Evolutionary conservation across 2,113 vertebrate genomes (phyloP).

Genomic region (Nothoprocta pentlandii): DNA sequence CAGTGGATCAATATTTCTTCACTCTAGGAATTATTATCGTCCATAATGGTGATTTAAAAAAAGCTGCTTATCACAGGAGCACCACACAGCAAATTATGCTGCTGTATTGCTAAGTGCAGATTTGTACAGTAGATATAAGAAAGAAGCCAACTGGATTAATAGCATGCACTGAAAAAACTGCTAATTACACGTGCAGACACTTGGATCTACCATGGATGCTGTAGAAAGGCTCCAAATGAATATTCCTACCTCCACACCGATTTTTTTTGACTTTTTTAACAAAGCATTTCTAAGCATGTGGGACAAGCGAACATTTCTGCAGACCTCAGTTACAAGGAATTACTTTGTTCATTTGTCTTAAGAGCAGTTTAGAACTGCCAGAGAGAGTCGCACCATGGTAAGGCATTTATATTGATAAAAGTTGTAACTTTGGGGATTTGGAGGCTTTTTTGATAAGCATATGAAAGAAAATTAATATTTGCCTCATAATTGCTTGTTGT

Average conservation of each 20-base stretch:
- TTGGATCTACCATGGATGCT: neutral
- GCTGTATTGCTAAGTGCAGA: slow-evolving; percentile 42
- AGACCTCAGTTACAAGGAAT: neutral
- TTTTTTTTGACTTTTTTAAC: slow-evolving; percentile 25
- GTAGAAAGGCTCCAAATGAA: neutral
- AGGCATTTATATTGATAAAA: slow-evolving; percentile 17
- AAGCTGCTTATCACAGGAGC: slow-evolving; percentile 58
- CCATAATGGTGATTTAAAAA: slow-evolving; percentile 23
- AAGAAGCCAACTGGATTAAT: slow-evolving; percentile 38
- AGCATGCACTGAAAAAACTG: neutral
- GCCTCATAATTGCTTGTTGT: neutral
- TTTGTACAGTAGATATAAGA: slow-evolving; percentile 33
- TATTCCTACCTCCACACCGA: neutral
- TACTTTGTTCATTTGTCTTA: neutral
- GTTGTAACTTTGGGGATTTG: neutral
- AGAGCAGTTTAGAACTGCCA: neutral
- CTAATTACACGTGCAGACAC: slow-evolving; percentile 3
- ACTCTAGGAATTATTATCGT: slow-evolving; percentile 47
- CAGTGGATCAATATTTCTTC: slow-evolving; percentile 47
- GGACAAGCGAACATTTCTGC: slow-evolving; percentile 4
- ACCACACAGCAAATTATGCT: slow-evolving; percentile 51
- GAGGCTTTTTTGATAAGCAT: neutral
- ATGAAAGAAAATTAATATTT: slow-evolving; percentile 5
- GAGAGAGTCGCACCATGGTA: neutral
- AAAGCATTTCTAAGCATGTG: neutral